Evolutionary conservation across 2,888 invertebrate genomes (phyloP).

Genomic region (Lasius fuliginosus): DNA sequence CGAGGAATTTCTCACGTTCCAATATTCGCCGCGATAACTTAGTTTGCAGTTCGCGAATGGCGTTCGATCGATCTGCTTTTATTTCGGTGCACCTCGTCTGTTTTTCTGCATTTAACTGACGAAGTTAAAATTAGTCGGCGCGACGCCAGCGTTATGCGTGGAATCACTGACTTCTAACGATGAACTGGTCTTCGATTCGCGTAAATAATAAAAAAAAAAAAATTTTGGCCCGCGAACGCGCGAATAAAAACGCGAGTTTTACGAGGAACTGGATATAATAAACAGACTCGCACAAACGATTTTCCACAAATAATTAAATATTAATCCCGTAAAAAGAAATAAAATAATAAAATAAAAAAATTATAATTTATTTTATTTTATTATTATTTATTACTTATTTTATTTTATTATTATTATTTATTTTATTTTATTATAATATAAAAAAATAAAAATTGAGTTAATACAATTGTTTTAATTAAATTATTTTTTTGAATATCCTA

Average conservation of each 20-base stretch:
- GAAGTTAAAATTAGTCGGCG: slow-evolving; percentile 77
- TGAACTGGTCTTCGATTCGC: slow-evolving; percentile 58
- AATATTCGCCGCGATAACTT: slow-evolving; percentile 13
- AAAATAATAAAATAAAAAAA: neutral
- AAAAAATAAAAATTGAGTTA: no score
- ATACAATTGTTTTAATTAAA: neutral
- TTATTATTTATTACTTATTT: no score
- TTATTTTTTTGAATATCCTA: neutral
- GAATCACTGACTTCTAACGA: slow-evolving; percentile 72
- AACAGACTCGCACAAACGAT: neutral
- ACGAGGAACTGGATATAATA: neutral
- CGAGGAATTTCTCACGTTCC: slow-evolving; percentile 14
- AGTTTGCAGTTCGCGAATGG: slow-evolving; percentile 14
- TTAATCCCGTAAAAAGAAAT: neutral
- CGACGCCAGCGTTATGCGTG: slow-evolving; percentile 70
- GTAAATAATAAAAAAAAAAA: slow-evolving; percentile 47
- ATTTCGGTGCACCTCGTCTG: slow-evolving; percentile 64
- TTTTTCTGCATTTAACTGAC: slow-evolving; percentile 72
- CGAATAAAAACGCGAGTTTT: neutral
- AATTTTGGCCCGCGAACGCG: slow-evolving; percentile 57
- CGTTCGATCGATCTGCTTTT: slow-evolving; percentile 55
- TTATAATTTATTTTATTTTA: neutral
- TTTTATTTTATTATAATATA: no score
- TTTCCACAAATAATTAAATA: neutral
- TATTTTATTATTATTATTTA: no score